phyloP scores from a whole-genome alignment of 2,113 vertebrate species.

The rat (Rattus norvegicus) region DNA sequence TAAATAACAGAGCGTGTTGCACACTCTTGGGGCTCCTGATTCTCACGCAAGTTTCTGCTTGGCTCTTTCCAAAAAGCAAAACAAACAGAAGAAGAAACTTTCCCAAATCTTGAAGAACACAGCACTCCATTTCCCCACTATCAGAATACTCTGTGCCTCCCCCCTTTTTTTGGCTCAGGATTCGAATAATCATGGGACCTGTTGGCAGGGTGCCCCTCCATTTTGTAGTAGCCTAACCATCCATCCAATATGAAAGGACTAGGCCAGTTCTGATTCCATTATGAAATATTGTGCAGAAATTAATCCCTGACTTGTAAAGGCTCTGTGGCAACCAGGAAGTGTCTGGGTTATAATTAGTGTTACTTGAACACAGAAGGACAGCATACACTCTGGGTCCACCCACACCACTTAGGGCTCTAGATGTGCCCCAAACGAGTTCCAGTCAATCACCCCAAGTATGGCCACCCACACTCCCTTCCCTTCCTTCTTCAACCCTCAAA shows the following conservation, averaged over 20 bases:
- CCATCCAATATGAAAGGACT: neutral
- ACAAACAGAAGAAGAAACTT: neutral
- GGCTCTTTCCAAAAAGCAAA: neutral
- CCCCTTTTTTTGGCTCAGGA: neutral
- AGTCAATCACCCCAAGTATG: neutral
- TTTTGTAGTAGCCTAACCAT: conserved; percentile 6
- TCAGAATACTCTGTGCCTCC: neutral
- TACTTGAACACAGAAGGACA: neutral
- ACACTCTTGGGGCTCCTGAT: neutral
- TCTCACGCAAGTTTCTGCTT: neutral
- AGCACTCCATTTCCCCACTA: neutral
- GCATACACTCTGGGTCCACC: conserved; percentile 12
- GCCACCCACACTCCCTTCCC: neutral
- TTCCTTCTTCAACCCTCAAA: neutral
- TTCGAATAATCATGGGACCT: neutral
- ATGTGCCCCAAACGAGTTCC: neutral
- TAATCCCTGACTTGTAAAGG: conserved; percentile 36
- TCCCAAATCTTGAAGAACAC: neutral
- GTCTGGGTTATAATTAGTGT: conserved; percentile 28
- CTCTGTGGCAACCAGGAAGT: conserved; percentile 68
- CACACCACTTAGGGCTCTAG: conserved; percentile 17
- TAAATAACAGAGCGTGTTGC: neutral
- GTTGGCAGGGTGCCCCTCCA: neutral
- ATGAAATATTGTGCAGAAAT: conserved; percentile 59
- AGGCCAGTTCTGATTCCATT: conserved; percentile 5